Evolutionary conservation across 1,140 invertebrate species (phyloP).

Genomic region (Drosophila pallidifrons): DNA sequence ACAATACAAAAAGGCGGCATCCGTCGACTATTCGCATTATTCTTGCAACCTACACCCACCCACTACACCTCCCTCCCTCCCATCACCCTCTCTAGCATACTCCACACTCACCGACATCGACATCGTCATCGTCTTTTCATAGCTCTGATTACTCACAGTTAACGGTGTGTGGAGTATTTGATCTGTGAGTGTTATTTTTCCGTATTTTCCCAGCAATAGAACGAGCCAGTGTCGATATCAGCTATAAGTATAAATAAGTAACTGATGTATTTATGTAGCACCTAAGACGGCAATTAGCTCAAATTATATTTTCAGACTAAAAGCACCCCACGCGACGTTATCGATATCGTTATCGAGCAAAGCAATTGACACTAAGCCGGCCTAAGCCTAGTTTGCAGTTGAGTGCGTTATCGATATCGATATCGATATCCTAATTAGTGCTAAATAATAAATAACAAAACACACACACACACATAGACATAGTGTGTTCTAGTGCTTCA

Average conservation of each 20-base stretch:
- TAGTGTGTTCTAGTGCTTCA: constrained; percentile 40
- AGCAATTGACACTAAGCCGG: constrained; percentile 9
- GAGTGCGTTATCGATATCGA: constrained; percentile 15
- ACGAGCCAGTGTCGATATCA: constrained; percentile 3
- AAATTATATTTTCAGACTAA: not conserved
- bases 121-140: constrained; percentile 17
- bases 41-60: not conserved
- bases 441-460: constrained; percentile 30
- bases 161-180: constrained; percentile 9
- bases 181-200: constrained; percentile 10
- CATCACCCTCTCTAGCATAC: not conserved
- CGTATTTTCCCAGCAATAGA: not conserved
- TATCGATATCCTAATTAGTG: constrained; percentile 25
- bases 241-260: constrained; percentile 8
- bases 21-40: constrained; percentile 19
- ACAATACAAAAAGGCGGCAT: constrained; percentile 16
- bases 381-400: constrained; percentile 12
- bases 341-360: not conserved
- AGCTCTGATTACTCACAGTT: constrained; percentile 14
- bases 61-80: not conserved
- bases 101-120: not conserved
- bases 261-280: not conserved
- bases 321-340: not conserved
- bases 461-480: constrained; percentile 6
- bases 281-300: constrained; percentile 1